Evolutionary conservation across 2,888 invertebrate genomes (phyloP).

Genomic region (Amaurobius ferox): DNA sequence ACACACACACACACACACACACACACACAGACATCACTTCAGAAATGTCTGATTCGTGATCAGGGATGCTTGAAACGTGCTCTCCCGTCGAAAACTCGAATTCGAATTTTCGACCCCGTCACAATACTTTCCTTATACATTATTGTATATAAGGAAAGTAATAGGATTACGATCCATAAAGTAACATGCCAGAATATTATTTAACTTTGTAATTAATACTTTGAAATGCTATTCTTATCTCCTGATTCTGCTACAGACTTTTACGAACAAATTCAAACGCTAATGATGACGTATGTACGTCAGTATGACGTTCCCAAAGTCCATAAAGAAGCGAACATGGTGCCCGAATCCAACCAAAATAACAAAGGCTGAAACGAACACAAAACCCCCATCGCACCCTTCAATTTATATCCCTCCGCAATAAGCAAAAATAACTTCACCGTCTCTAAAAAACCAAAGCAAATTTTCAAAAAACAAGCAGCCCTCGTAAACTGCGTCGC

Average conservation of each 20-base stretch:
- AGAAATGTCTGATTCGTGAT: too few relatives aligned
- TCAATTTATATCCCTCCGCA: slow-evolving; percentile 17
- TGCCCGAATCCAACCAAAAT: background rate
- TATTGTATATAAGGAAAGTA: too few relatives aligned
- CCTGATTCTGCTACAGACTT: background rate
- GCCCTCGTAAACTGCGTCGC: slow-evolving; percentile 19
- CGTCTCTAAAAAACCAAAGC: background rate
- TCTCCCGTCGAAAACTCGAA: too few relatives aligned
- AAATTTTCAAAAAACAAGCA: slow-evolving; percentile 17
- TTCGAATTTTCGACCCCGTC: too few relatives aligned
- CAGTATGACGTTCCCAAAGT: background rate
- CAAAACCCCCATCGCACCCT: background rate
- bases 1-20: too few relatives aligned
- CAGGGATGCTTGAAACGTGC: too few relatives aligned
- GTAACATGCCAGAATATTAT: too few relatives aligned
- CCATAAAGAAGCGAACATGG: background rate
- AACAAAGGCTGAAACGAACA: slow-evolving; percentile 12
- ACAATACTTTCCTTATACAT: too few relatives aligned
- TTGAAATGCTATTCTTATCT: background rate
- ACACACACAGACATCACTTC: too few relatives aligned
- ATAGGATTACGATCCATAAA: too few relatives aligned
- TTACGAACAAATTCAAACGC: background rate
- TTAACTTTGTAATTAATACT: too few relatives aligned
- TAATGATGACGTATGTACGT: background rate
- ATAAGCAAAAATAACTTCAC: slow-evolving; percentile 55